Percentiles rank a stretch among this genome's conserved stretches.
Conservation (phyloP, 2,888 invertebrate genomes). For the Agelastica alni region DNA sequence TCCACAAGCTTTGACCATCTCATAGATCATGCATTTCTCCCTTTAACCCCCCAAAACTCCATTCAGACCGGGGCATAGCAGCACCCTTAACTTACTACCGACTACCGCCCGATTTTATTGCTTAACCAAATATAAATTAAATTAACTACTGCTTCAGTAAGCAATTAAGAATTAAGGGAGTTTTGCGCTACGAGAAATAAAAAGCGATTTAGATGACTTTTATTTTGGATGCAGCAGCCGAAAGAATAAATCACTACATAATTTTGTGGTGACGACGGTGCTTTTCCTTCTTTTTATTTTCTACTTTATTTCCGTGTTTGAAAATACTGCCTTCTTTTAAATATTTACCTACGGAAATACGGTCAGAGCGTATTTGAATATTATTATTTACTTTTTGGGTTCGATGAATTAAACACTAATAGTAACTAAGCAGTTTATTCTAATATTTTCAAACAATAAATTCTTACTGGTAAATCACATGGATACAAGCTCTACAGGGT, state of each 20-base stretch:
- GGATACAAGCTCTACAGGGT: no score
- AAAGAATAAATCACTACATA: constrained; percentile 45
- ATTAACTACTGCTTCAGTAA: constrained; percentile 59
- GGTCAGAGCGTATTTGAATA: constrained; percentile 8
- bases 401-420: no score
- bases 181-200: constrained; percentile 53
- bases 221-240: constrained; percentile 49
- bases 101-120: constrained; percentile 56
- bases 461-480: no score
- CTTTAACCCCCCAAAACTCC: constrained; percentile 30
- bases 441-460: no score
- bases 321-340: constrained; percentile 23
- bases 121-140: constrained; percentile 58
- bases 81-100: constrained; percentile 45
- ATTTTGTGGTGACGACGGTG: constrained; percentile 39
- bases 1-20: constrained; percentile 53
- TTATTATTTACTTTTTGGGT: no score
- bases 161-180: constrained; percentile 58
- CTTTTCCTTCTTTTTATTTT: constrained; percentile 34
- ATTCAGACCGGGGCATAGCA: constrained; percentile 6
- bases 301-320: constrained; percentile 32
- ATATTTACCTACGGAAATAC: constrained; percentile 25
- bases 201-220: constrained; percentile 56
- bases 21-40: constrained; percentile 55
- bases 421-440: no score